Conservation (phyloP, 2,888 invertebrate species). For the Sphaerophoria taeniata region DNA sequence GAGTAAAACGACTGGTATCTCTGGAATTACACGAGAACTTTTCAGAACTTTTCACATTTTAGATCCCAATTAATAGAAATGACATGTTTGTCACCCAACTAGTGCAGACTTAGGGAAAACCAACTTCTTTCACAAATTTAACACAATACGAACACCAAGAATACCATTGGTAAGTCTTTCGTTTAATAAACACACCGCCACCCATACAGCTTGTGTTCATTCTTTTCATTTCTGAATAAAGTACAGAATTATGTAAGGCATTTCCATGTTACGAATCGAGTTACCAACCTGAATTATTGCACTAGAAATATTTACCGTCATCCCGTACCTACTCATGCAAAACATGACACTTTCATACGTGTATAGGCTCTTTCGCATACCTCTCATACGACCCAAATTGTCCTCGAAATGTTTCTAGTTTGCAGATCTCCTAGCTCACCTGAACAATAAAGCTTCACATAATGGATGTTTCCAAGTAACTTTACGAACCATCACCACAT, state of each 20-base stretch:
- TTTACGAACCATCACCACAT: constrained; percentile 15
- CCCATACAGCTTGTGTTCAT: no score
- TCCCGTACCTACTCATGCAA: constrained; percentile 37
- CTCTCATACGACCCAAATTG: constrained; percentile 43
- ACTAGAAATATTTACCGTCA: no score
- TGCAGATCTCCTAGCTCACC: constrained; percentile 48
- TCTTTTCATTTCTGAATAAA: no score
- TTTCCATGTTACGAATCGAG: no score
- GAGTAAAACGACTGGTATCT: not conserved
- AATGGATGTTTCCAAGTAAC: constrained; percentile 34
- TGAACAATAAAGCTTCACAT: constrained; percentile 51
- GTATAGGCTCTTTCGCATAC: constrained; percentile 9
- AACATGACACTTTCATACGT: constrained; percentile 40
- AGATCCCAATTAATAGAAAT: not conserved
- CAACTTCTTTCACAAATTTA: no score
- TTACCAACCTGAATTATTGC: no score
- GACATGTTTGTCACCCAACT: not conserved
- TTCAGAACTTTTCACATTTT: not conserved
- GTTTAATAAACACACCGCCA: no score
- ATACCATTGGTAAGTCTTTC: no score
- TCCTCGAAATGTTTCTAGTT: constrained; percentile 54
- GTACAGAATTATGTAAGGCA: no score
- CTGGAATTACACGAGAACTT: no score
- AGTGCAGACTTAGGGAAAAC: no score
- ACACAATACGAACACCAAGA: no score